A percentile compares a stretch with the other conserved stretches of the same genome.
Conservation (phyloP, 2,113 vertebrate genomes). For the Oncorhynchus nerka region DNA sequence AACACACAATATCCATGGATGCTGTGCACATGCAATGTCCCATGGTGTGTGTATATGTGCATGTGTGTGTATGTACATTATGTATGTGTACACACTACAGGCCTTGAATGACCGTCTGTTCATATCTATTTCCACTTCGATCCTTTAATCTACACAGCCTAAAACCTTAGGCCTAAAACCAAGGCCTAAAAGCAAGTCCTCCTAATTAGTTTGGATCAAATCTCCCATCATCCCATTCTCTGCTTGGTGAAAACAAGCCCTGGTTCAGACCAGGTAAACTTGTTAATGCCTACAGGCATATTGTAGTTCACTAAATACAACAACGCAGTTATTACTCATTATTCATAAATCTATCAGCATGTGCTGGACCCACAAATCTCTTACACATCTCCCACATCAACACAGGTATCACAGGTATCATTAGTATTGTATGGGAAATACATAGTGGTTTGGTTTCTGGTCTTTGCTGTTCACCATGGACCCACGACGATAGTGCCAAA, state of each 20-base stretch:
- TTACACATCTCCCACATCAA: background rate
- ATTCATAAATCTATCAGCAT: background rate
- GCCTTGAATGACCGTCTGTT: conserved; percentile 1
- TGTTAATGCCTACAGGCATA: background rate
- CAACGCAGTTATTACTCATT: conserved; percentile 5
- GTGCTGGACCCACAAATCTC: background rate
- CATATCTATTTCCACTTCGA: conserved; percentile 16
- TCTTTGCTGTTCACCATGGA: too few species aligned
- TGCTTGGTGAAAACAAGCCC: background rate
- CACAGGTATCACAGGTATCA: background rate
- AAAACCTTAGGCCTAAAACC: background rate
- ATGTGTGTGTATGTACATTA: conserved; percentile 5
- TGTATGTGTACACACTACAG: background rate
- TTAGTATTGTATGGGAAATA: background rate
- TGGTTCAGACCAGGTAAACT: background rate
- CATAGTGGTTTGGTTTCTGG: background rate
- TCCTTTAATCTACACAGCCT: conserved; percentile 6
- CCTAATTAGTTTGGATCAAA: conserved; percentile 38
- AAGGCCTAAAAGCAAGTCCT: conserved; percentile 11
- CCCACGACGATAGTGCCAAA: too few species aligned
- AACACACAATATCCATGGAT: background rate
- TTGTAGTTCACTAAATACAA: background rate
- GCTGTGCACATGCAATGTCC: conserved; percentile 1
- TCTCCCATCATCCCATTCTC: conserved; percentile 16
- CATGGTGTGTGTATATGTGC: background rate